A percentile compares a stretch with the other conserved stretches of the same genome.
These are phyloP conservation scores for Eueides isabella DNA, from an alignment of 1,140 invertebrate species.

Conservation along the genomic window DNA sequence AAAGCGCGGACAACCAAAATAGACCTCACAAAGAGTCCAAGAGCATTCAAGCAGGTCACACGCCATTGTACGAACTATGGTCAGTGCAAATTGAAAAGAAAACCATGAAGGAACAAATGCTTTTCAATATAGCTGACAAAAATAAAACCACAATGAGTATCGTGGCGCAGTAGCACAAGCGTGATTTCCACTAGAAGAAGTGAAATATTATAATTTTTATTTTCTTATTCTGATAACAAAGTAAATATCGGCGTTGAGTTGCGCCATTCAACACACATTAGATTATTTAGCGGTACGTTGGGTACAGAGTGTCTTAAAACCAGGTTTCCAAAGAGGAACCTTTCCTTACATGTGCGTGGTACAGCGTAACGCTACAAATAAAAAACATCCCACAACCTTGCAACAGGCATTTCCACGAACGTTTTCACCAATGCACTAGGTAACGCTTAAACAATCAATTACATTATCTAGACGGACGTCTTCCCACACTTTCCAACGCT, in stretches of 20 bases:
- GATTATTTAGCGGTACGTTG: too few species aligned
- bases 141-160: conserved; percentile 34
- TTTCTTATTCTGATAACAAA: too few species aligned
- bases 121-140: conserved; percentile 48
- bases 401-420: conserved; percentile 48
- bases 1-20: conserved; percentile 27
- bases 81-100: conserved; percentile 42
- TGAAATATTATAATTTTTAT: too few species aligned
- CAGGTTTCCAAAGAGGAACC: too few species aligned
- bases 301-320: too few species aligned
- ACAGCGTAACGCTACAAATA: conserved; percentile 6
- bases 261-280: too few species aligned
- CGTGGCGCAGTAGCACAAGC: too few species aligned
- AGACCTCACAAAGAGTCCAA: conserved; percentile 32
- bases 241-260: too few species aligned
- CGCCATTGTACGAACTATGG: conserved; percentile 31
- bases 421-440: conserved; percentile 54
- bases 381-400: conserved; percentile 37
- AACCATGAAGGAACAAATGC: conserved; percentile 41
- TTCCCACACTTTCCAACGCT: conserved; percentile 75
- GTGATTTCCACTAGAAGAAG: too few species aligned
- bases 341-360: too few species aligned
- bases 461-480: conserved; percentile 45
- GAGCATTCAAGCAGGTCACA: conserved; percentile 36
- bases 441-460: conserved; percentile 69